Evolutionary conservation across 2,888 invertebrate genomes (phyloP).

Genomic region (Coelopa pilipes): DNA sequence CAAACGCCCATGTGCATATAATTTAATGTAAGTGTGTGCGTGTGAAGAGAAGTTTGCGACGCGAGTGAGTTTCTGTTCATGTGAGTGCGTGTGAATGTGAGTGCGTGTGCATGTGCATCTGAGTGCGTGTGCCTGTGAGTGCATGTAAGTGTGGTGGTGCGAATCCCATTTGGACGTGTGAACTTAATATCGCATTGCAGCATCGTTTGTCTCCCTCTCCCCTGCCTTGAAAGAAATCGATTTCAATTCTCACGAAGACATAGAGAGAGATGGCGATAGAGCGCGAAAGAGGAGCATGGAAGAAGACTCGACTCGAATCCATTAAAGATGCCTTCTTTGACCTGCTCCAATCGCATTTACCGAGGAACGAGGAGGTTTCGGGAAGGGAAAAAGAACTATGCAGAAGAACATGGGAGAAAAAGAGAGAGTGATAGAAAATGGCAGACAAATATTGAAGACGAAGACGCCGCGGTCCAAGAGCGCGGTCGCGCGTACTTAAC

Average conservation of each 20-base stretch:
- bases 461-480: not conserved
- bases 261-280: not conserved
- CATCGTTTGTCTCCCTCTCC: not conserved
- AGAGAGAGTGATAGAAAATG: not conserved
- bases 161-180: slow-evolving; percentile 8
- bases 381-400: too few species aligned
- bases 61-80: not conserved
- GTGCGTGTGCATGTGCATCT: not conserved
- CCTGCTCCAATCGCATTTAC: not conserved
- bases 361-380: not conserved
- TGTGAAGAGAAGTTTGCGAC: too few species aligned
- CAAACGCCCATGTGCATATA: not conserved
- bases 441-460: not conserved
- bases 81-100: too few species aligned
- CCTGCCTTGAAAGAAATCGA: too few species aligned
- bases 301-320: not conserved
- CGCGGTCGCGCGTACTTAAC: slow-evolving; percentile 38
- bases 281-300: not conserved
- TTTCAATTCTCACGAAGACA: too few species aligned
- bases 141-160: too few species aligned
- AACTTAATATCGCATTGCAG: slow-evolving; percentile 29
- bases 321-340: slow-evolving; percentile 14
- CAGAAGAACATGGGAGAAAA: not conserved
- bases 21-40: too few species aligned
- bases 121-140: too few species aligned